Evolutionary conservation across 2,113 vertebrate species (phyloP), one percentile per base, ranked within the genome.

Genomic region (Oenanthe melanoleuca): DNA sequence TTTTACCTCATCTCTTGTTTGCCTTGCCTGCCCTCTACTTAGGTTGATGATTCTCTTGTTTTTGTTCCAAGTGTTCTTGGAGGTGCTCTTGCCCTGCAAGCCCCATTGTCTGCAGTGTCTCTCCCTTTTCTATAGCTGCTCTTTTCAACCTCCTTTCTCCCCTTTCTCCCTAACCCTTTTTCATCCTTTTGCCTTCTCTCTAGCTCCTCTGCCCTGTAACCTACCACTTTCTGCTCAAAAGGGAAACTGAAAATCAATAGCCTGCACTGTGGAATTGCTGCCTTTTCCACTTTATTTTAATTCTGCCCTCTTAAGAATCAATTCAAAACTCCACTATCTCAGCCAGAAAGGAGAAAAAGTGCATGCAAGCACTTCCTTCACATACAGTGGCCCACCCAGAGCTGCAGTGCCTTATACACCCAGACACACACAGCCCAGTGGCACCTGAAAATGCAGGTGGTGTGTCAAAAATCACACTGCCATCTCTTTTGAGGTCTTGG

Each of bases 201-300:
- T 25, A 61, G 31, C 52, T 86, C 69, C 38, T 44, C 42, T 92
- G 31, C 52, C 22, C 56, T 66, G 44, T 60, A 91, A 89, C 37
- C 53, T 69, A 52, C 40, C 65, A 20, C 61, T 85, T 93, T 56
- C 40, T 61, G 13, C 86, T 92, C 45, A 14, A 72, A 92, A 87
- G 57, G 57, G 59, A 86, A 93, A 47, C 18, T 2, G 26, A 42
- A 86, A 91, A 92, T 92, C 82, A 80, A 80, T 65, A 81, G 14
- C 29, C 26, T 8, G 2, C 19, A 12, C 20, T 42, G 47, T 67
- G 75, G 31, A 64, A 59, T 24, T 67, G 64, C 37, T 90, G 79
- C 13, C 37, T 78, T 86, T 73, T 53, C n/a, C 8, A 56, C 56
- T 92, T 89, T 67, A 80, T 94, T 93, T 90, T 53, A 92, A 90